Evolutionary conservation across 2,888 invertebrate genomes (phyloP), one percentile per base, ranked within the genome.

Genomic region (Azorinus chamasolen): DNA sequence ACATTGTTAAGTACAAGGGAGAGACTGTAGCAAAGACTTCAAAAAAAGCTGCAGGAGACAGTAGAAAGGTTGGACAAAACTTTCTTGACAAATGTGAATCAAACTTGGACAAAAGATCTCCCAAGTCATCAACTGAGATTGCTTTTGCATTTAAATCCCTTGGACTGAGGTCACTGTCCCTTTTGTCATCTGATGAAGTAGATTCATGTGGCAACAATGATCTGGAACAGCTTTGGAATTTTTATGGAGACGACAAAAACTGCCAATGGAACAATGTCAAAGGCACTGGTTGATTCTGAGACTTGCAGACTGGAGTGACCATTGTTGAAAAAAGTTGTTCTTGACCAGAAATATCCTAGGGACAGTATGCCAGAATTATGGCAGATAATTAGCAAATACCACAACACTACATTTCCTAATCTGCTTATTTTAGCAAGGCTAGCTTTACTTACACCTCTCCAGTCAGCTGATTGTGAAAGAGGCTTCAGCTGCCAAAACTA

Each of bases 401-500:
- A 54, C 18, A 16, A 32, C 27, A 18, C 27, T 32, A 10, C 16
- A 8, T 54, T 54, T 32, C 37, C 54, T n/a, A 54, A 54, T 54
- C 54, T 54, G 6, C 16, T 54, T 32, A n/a, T 20, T 14, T 22
- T 54, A 14, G 54, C 54, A 54, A 54, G 10, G 10, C 10, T 54
- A 5, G 6, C 54, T 32, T 22, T 54, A 20, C 54, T 32, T 18
- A 54, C 22, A 10, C 54, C 54, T 5, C 22, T 54, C n/a, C 54
- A 54, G 22, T 20, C 54, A 32, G 54, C 54, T 5, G 54, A 54
- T 18, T 54, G 54, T 54, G 54, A 54, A 25, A 14, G 54, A 20
- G 54, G 54, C 5, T 54, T 54, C 18, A 54, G 54, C 24, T 51
- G 51, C 18, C 54, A 54, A 37, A 54, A 54, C 54, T 8, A 54